Conservation (phyloP, 2,888 invertebrate genomes). For the Standfussiana lucernea region DNA sequence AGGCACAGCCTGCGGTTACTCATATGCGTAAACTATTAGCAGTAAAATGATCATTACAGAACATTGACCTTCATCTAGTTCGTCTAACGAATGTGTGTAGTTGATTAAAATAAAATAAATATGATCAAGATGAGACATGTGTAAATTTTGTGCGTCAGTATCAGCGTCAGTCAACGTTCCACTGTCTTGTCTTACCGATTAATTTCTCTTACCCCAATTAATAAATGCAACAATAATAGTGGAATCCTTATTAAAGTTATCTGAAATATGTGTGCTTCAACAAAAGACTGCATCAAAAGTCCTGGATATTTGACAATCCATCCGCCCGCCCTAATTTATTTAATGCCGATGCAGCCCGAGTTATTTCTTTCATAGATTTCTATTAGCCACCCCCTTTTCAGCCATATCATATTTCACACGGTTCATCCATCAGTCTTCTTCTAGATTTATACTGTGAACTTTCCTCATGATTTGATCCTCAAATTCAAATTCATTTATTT, state of each 20-base stretch:
- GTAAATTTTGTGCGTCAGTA: slow-evolving; percentile 20
- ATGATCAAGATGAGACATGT: slow-evolving; percentile 21
- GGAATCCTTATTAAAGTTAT: neutral
- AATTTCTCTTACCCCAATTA: neutral
- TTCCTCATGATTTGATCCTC: neutral
- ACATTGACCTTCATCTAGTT: slow-evolving; percentile 55
- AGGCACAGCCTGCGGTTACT: slow-evolving; percentile 49
- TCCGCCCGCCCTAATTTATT: neutral
- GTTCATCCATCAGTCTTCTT: neutral
- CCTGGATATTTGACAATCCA: neutral
- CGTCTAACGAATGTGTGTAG: slow-evolving; percentile 30
- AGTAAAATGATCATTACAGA: slow-evolving; percentile 47
- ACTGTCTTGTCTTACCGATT: neutral
- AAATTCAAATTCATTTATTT: too few species aligned
- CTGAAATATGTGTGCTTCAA: neutral
- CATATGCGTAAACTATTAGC: slow-evolving; percentile 39
- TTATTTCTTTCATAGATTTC: neutral
- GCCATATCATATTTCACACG: neutral
- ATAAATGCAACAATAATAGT: neutral
- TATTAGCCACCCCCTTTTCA: neutral
- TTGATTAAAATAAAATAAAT: slow-evolving; percentile 52
- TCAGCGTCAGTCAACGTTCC: slow-evolving; percentile 11
- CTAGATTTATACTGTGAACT: neutral
- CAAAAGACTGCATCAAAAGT: neutral
- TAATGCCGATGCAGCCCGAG: neutral